Base-by-base conservation (phyloP, 2,888 invertebrate species). In the Macrophya alboannulata region DNA sequence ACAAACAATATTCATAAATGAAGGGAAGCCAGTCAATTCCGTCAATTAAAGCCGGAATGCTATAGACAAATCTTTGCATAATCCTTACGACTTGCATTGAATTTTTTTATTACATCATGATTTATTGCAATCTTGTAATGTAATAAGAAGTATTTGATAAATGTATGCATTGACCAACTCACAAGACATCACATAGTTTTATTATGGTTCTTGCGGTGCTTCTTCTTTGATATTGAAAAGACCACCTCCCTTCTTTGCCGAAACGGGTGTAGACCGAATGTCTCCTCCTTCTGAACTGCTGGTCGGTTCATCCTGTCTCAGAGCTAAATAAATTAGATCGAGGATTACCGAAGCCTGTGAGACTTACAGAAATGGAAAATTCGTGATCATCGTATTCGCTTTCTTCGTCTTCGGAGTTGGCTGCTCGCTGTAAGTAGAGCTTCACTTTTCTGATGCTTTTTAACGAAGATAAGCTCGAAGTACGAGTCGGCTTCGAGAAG, bases 381-480 rank as follows among this genome's bases (percentile, higher is more conserved):
- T 89, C 89, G 48, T 87, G 86, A 84, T 89, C 94, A 68, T 92
- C 90, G 86, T 93, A 93, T 8, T 94, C 94, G 88, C 92, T 92
- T 84, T 92, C 91, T 74, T 94, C 94, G 51, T 94, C 94, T 86
- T 94, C 94, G 0, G 92, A 93, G 86, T 90, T 93, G 77, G 93
- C 94, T 8, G 94, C 94, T 86, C 94, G 92, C 87, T 94, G 94
- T 85, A 94, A 89, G 87, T 92, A 94, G 82, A 94, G 88, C 89
- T 94, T 94, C 12, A 94, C 94, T 89, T 94, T 94, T 76, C 94
- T 89, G 89, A 94, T 93, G 71, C 94, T 94, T 87, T 94, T 94
- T 83, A 94, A 88, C 1, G 94, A 94, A 12, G 94, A 94, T 71
- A 94, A 90, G 88, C 94, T 94, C 3, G 94, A 94, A 3, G 94